Evolutionary conservation across 2,888 invertebrate genomes (phyloP), one percentile per base, ranked within the genome.

Genomic region (Apamea epomidion): DNA sequence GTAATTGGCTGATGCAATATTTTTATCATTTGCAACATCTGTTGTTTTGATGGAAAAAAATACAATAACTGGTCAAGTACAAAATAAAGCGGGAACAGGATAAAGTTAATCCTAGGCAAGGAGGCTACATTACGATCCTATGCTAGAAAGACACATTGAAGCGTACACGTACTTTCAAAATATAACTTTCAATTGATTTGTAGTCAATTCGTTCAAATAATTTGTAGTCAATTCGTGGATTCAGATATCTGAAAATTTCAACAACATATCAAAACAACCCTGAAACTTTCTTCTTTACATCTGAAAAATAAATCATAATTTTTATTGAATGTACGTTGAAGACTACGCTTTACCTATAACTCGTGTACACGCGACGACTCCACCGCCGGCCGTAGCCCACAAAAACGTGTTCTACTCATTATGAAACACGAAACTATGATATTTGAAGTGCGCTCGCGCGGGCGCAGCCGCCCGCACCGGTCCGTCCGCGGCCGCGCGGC

Each of bases 371-470:
- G 75, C 82, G 79, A 88, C 95, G 90, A 92, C 96, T 97, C 96
- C 94, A 95, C 92, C 65, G 92, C 90, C 79, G 81, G 86, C 91
- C 80, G 87, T 92, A 93, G 91, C 90, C 95, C 91, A 94, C 94
- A 92, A 94, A 94, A 96, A 96, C 96, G 92, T 93, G 96, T 96
- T 96, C 92, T 90, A 94, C 95, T 96, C 96, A 95, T 96, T 96
- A 96, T 96, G 96, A 96, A 96, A 96, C 94, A 94, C 95, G 95
- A 95, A 96, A 94, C 95, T 95, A 95, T 95, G 95, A 96, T 95
- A 95, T 96, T 95, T 92, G 91, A 92, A 95, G 93, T 94, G 92
- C 94, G 75, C 82, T 83, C 64, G 70, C 48, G 45, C 68, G 76
- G 29, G 62, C 69, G 25, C 60, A 29, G 80, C 67, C 54, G 45